Evolutionary conservation across 2,797 vertebrate species (phyloP).

Genomic region (Sciurus vulgaris): DNA sequence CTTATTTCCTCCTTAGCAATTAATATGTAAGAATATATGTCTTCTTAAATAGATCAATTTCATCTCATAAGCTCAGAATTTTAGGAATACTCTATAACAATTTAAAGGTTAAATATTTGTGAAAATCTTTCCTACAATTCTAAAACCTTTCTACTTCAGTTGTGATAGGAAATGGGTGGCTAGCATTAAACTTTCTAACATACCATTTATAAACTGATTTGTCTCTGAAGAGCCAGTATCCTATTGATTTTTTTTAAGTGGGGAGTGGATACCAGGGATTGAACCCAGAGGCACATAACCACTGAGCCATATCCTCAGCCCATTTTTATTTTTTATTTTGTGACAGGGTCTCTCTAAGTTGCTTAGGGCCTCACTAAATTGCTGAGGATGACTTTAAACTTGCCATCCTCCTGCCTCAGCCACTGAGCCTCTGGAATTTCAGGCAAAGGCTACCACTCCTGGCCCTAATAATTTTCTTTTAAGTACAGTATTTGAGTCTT

Average conservation of each 20-base stretch:
- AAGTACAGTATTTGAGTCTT: background rate
- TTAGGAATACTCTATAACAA: background rate
- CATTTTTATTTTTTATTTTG: too few relatives aligned
- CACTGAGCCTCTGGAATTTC: too few relatives aligned
- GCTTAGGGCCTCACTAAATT: too few relatives aligned
- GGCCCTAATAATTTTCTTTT: background rate
- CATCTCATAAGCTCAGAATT: background rate
- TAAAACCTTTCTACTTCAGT: background rate
- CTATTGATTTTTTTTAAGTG: background rate
- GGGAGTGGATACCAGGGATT: too few relatives aligned
- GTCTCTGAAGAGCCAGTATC: background rate
- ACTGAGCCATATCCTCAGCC: too few relatives aligned
- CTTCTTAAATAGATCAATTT: conserved; percentile 23
- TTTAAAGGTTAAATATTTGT: conserved; percentile 15
- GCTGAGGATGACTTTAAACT: too few relatives aligned
- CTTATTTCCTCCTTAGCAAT: background rate
- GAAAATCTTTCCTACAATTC: conserved; percentile 5
- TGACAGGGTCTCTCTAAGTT: too few relatives aligned
- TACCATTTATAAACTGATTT: background rate
- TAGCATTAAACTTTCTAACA: background rate
- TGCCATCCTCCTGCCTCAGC: too few relatives aligned
- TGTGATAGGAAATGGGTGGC: background rate
- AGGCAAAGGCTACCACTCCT: too few relatives aligned
- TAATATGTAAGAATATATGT: background rate
- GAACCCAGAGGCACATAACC: too few relatives aligned